Evolutionary conservation across 2,113 vertebrate genomes (phyloP).

Genomic region (Reinhardtius hippoglossoides): DNA sequence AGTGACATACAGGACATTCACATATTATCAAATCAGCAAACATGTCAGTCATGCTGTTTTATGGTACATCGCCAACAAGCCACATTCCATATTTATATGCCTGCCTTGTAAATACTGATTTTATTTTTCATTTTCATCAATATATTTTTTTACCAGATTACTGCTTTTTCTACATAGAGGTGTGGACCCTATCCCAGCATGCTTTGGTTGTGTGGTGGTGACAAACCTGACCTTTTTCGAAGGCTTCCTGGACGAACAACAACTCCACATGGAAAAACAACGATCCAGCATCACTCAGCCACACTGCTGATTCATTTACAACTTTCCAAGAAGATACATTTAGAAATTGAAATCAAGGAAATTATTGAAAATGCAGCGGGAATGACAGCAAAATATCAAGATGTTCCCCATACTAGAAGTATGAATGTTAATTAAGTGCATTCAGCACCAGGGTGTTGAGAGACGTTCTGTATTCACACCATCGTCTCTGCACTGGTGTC

Average conservation of each 20-base stretch:
- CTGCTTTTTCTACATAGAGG: slow-evolving; percentile 13
- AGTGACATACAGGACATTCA: not conserved
- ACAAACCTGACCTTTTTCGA: not conserved
- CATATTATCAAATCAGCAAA: not conserved
- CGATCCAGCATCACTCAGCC: not conserved
- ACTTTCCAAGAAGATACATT: not conserved
- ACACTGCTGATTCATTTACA: not conserved
- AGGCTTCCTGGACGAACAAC: not conserved
- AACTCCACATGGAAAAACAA: not conserved
- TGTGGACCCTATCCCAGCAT: slow-evolving; percentile 10
- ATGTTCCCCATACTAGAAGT: no score
- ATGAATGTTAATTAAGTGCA: no score
- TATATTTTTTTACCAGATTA: no score
- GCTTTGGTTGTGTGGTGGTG: not conserved
- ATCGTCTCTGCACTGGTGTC: no score
- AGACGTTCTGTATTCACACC: no score
- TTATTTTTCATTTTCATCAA: no score
- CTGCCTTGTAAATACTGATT: not conserved
- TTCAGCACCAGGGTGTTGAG: no score
- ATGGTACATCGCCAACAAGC: not conserved
- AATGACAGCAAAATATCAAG: not conserved
- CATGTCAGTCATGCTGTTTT: not conserved
- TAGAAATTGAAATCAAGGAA: not conserved
- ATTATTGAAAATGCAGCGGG: not conserved
- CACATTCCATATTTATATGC: not conserved